phyloP scores from a whole-genome alignment of 2,797 vertebrate genomes.

The Melanotaenia trifasciata region DNA sequence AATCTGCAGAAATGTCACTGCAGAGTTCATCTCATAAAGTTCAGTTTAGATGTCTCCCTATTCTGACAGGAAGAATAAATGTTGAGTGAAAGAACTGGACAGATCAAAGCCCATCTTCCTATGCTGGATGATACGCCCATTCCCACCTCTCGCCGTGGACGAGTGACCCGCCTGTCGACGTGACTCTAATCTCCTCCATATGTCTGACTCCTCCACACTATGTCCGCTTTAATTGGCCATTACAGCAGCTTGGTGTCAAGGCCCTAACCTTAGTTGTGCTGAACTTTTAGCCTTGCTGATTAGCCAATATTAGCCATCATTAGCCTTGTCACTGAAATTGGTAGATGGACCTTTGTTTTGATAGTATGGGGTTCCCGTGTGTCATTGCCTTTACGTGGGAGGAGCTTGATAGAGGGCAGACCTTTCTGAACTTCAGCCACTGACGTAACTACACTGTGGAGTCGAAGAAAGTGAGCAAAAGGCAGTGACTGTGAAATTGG shows the following conservation, averaged over 20 bases:
- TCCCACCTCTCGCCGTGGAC: constrained; percentile 15
- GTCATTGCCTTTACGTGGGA: constrained; percentile 6
- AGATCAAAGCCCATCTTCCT: constrained; percentile 30
- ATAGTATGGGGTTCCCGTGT: neutral
- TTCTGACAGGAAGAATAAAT: constrained; percentile 17
- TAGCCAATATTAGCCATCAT: constrained; percentile 27
- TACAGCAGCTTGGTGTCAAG: constrained; percentile 20
- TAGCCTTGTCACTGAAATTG: constrained; percentile 28
- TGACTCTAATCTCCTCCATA: constrained; percentile 45
- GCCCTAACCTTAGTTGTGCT: constrained; percentile 5
- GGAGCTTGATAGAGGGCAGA: constrained; percentile 11
- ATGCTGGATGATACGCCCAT: constrained; percentile 4
- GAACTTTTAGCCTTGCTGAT: constrained; percentile 45
- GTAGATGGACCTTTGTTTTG: neutral
- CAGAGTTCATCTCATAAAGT: neutral
- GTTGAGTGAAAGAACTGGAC: neutral
- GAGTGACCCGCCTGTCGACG: constrained; percentile 1
- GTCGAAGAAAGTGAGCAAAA: neutral
- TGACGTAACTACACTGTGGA: neutral
- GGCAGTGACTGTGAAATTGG: constrained; percentile 7
- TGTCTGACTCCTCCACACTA: constrained; percentile 29
- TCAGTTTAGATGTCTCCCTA: neutral
- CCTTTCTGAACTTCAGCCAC: constrained; percentile 1
- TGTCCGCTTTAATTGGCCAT: constrained; percentile 64
- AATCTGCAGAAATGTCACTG: neutral